Evolutionary conservation across 2,888 invertebrate genomes (phyloP), one percentile per base, ranked within the genome.

Genomic region (Acrocera orbiculus): DNA sequence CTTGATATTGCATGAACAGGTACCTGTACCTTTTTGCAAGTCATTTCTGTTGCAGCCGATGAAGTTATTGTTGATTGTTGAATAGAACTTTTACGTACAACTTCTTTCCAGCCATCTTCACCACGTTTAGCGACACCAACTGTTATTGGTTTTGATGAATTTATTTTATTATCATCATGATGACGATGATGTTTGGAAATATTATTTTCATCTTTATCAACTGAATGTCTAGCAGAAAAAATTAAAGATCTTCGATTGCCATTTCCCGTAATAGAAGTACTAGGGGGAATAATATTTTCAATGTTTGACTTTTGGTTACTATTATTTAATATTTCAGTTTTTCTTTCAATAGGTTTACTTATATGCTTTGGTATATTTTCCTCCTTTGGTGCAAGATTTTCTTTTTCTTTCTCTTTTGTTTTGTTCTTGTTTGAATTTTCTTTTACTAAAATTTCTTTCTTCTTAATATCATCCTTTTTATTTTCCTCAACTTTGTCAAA

Each of bases 101-200:
- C 93, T 63, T 95, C 93, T 55, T 93, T 93, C 93, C 93, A 95
- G 9, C 92, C 93, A 51, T 93, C 92, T 49, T 93, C 85, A 44
- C 85, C 80, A 40, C 86, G 69, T 51, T 76, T 53, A 5, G 47
- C 46, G 58, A 50, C 42, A 13, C 43, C 56, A 28, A 22, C 4
- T n/a, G 23, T 14, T 25, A 32, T 29, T 23, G 32, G 26, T 32
- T 40, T 36, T 17, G 28, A 30, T 32, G 37, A 26, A 13, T 27
- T 35, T n/a, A 33, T 26, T 33, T 37, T 37, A n/a, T 11, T 23
- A 17, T 35, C 23, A 33, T 34, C 22, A 37, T 40, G 27, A 41
- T 38, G 36, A 9, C 32, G 26, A 25, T 34, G 24, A 17, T 16
- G 22, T 27, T 20, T 10, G 2, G 20, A 13, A n/a, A 23, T 14